phyloP scores from a whole-genome alignment of 2,113 vertebrate genomes.

The Rhizomys pruinosus region DNA sequence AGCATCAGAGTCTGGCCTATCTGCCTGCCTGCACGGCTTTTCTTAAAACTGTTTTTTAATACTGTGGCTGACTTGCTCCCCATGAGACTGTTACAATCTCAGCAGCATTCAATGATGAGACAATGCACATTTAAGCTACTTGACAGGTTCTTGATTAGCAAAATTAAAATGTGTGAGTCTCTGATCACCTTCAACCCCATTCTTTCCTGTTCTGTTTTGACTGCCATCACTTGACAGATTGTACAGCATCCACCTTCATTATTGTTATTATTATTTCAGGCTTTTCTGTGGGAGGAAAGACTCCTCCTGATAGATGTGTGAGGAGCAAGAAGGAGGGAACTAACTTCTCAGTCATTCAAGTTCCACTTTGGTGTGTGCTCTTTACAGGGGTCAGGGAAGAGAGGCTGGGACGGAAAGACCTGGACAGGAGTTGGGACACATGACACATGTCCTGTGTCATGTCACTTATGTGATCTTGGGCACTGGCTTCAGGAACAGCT shows the following conservation, averaged over 20 bases:
- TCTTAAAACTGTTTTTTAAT: neutral
- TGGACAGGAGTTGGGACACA: neutral
- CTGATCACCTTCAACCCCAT: neutral
- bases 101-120: neutral
- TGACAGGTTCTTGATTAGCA: neutral
- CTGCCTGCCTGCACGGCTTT: neutral
- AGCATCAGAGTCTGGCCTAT: neutral
- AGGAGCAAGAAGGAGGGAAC: neutral
- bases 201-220: neutral
- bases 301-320: neutral
- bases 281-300: conserved; percentile 9
- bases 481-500: neutral
- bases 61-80: neutral
- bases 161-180: conserved; percentile 8
- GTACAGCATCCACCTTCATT: neutral
- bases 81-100: neutral
- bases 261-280: neutral
- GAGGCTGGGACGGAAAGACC: neutral
- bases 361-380: neutral
- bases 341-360: neutral
- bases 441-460: neutral
- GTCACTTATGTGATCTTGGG: neutral
- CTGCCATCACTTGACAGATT: neutral
- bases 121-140: neutral
- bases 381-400: neutral